Conservation (phyloP, 2,888 invertebrate genomes). For the Magallana nippona region DNA sequence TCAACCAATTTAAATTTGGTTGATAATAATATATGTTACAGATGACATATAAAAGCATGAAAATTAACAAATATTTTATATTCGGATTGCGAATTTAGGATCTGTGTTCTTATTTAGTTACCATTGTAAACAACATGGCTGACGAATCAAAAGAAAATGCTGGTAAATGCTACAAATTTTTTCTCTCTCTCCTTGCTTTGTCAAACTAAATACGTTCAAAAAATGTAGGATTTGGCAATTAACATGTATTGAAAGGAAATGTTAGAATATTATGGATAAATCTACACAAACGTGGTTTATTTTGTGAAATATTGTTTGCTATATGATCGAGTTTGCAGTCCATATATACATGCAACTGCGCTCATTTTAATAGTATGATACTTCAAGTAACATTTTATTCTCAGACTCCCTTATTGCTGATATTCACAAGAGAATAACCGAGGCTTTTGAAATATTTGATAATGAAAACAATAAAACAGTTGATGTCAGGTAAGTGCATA, state of each 20-base stretch:
- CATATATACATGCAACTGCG: no score
- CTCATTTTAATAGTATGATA: no score
- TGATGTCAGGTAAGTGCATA: constrained; percentile 84
- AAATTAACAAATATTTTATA: background rate
- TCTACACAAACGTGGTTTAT: no score
- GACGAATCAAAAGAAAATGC: constrained; percentile 71
- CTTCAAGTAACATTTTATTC: constrained; percentile 46
- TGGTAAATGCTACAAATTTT: constrained; percentile 49
- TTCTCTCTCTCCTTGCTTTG: background rate
- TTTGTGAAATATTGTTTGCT: no score
- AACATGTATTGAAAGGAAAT: no score
- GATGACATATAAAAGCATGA: background rate
- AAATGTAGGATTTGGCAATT: no score
- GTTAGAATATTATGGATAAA: no score
- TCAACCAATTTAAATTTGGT: no score
- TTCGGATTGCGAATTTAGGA: constrained; percentile 9
- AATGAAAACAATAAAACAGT: constrained; percentile 92
- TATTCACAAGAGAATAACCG: constrained; percentile 85
- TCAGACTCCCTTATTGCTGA: constrained; percentile 77
- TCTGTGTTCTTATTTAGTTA: constrained; percentile 58
- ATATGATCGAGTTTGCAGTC: no score
- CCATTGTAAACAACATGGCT: constrained; percentile 74
- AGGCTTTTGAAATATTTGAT: constrained; percentile 94
- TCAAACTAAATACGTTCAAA: background rate
- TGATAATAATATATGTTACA: no score